phyloP scores from a whole-genome alignment of 1,140 invertebrate genomes.

The Globodera ellingtonae region DNA sequence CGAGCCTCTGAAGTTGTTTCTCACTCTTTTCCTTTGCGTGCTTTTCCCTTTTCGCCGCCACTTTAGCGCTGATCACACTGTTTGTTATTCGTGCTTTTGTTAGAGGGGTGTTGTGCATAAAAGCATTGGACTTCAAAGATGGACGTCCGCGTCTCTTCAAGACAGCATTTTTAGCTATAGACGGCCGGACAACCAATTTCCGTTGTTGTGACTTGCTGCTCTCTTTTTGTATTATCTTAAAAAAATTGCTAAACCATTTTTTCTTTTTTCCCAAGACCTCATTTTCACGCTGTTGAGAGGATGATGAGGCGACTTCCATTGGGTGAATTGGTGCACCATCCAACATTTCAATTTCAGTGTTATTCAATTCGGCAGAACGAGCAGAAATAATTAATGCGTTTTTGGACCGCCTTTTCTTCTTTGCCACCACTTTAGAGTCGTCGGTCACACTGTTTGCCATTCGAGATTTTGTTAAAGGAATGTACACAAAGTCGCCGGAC shows the following conservation, averaged over 20 bases:
- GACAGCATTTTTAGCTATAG: neutral
- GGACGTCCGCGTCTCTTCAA: constrained; percentile 18
- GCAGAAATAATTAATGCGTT: too few relatives aligned
- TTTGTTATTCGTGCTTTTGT: neutral
- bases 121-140: constrained; percentile 5
- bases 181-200: neutral
- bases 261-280: too few relatives aligned
- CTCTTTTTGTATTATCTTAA: too few relatives aligned
- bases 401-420: neutral
- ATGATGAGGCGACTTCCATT: too few relatives aligned
- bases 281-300: too few relatives aligned
- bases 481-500: constrained; percentile 23
- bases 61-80: neutral
- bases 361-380: too few relatives aligned
- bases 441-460: neutral
- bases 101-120: constrained; percentile 1
- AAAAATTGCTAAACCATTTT: too few relatives aligned
- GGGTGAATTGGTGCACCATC: too few relatives aligned
- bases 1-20: neutral
- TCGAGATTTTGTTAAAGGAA: constrained; percentile 2
- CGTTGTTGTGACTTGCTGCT: neutral
- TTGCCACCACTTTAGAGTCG: neutral
- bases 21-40: neutral
- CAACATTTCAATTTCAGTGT: too few relatives aligned
- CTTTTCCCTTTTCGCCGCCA: neutral